These are phyloP conservation scores for Athene cunicularia DNA, from an alignment of 2,113 vertebrate genomes.

Conservation along the genomic window DNA sequence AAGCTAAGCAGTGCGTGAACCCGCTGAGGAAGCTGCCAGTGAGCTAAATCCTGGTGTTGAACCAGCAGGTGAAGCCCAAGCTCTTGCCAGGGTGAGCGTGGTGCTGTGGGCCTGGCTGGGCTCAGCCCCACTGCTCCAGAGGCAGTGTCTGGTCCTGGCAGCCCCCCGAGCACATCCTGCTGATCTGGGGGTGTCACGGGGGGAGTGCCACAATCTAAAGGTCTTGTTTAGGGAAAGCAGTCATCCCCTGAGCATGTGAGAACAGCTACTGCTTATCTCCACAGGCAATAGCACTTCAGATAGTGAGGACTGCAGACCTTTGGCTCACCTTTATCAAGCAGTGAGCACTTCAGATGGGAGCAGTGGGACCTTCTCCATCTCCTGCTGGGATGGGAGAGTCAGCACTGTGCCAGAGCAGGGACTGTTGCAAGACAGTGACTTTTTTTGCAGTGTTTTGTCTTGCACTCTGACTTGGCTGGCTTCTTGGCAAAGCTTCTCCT, in stretches of 20 bases:
- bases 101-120: not conserved
- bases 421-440: not conserved
- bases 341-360: not conserved
- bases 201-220: not conserved
- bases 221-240: not conserved
- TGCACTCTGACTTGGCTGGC: not conserved
- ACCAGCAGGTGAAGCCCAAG: not conserved
- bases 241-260: not conserved
- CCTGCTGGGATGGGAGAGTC: not conserved
- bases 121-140: not conserved
- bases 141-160: not conserved
- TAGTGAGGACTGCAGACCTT: not conserved
- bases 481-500: not conserved
- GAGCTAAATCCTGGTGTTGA: not conserved
- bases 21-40: not conserved
- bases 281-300: not conserved
- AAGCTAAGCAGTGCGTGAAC: not conserved
- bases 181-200: not conserved
- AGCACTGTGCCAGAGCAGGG: not conserved
- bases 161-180: not conserved
- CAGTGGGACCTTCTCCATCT: accelerated
- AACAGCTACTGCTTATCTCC: not conserved
- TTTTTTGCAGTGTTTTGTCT: not conserved
- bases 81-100: not conserved
- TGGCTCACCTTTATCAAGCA: not conserved